Evolutionary conservation across 2,888 invertebrate genomes (phyloP).

Genomic region (Dysmachus trigonus): DNA sequence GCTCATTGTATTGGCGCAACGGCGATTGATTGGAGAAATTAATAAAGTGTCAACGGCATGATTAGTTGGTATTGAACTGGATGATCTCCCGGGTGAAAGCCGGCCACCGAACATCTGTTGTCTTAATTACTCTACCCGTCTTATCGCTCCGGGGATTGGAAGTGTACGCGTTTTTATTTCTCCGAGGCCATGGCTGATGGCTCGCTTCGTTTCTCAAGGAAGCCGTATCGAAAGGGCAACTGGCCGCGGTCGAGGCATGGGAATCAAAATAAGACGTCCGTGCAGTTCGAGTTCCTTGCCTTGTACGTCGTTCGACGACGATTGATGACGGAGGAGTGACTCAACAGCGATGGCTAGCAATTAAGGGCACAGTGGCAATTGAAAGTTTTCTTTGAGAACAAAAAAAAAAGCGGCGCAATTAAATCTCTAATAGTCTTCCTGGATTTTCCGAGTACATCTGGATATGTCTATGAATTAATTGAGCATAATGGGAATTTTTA

Average conservation of each 20-base stretch:
- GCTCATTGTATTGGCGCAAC: neutral
- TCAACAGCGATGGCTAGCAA: neutral
- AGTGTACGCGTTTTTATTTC: neutral
- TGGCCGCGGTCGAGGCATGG: neutral
- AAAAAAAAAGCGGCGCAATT: neutral
- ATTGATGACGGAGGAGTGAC: neutral
- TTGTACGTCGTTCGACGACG: neutral
- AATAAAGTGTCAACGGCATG: slow-evolving; percentile 33
- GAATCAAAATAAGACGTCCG: neutral
- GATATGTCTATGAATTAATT: neutral
- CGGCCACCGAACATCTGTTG: slow-evolving; percentile 14
- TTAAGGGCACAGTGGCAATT: slow-evolving; percentile 23
- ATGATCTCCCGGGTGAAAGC: neutral
- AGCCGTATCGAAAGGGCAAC: slow-evolving; percentile 2
- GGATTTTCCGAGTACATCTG: neutral
- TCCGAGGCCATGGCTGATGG: neutral
- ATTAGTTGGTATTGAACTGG: slow-evolving; percentile 14
- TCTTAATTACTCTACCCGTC: neutral
- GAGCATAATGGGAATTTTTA: neutral
- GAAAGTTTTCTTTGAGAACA: neutral
- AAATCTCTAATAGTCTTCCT: neutral
- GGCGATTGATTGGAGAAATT: slow-evolving; percentile 27
- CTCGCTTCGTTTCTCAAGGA: neutral
- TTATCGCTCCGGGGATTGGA: neutral
- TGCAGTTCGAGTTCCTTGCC: neutral